Conservation (phyloP, 2,797 vertebrate genomes). For the Antennarius maculatus region DNA sequence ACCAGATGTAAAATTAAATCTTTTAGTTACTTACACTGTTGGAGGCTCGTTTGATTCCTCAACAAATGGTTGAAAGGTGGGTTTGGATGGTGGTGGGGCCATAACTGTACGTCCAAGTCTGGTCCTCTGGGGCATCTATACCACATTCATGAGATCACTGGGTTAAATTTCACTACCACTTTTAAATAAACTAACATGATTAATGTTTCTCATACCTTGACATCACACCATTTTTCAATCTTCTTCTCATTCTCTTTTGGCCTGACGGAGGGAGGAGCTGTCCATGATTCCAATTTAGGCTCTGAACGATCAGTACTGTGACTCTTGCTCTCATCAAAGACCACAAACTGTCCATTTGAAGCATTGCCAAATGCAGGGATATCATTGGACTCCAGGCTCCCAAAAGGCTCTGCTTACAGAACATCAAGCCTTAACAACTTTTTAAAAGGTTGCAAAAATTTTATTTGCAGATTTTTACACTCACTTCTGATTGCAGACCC, state of each 20-base stretch:
- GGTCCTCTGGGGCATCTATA: constrained; percentile 78
- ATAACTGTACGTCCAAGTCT: constrained; percentile 73
- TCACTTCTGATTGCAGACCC: constrained; percentile 85
- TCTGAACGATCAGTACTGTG: constrained; percentile 64
- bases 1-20: not conserved
- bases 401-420: constrained; percentile 72
- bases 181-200: not conserved
- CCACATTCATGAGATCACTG: not conserved
- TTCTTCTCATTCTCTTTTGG: constrained; percentile 91
- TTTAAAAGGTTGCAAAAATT: not conserved
- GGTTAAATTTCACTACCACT: not conserved
- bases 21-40: constrained; percentile 85
- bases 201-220: constrained; percentile 80
- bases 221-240: constrained; percentile 87
- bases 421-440: not conserved
- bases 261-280: constrained; percentile 82
- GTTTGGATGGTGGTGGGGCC: constrained; percentile 73
- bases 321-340: constrained; percentile 90
- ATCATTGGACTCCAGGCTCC: constrained; percentile 76
- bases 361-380: constrained; percentile 56
- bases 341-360: constrained; percentile 75
- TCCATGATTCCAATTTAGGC: constrained; percentile 82
- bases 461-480: not conserved
- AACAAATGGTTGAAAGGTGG: constrained; percentile 91
- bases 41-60: constrained; percentile 89